Percentiles rank a stretch among this genome's conserved stretches.
These are phyloP conservation scores for Hemitrygon akajei DNA, from an alignment of 2,797 vertebrate species.

Conservation along the genomic window DNA sequence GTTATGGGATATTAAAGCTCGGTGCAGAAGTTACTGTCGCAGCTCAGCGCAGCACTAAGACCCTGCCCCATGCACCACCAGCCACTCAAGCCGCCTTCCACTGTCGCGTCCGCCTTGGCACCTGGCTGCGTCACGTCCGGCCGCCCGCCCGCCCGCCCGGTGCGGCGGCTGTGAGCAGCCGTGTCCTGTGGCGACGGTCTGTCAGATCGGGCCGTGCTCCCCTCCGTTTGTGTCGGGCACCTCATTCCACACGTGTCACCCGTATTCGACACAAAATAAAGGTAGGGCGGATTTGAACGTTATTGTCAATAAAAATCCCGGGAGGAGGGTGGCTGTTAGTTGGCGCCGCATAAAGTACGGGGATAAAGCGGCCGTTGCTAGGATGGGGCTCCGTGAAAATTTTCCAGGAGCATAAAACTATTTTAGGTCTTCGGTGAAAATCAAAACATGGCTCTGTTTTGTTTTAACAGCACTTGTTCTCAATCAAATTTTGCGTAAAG, in stretches of 20 bases:
- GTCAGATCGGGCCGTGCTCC: background rate
- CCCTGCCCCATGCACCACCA: no score
- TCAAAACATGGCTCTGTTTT: background rate
- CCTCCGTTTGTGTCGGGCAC: background rate
- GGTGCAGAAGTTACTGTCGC: no score
- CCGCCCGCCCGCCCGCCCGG: no score
- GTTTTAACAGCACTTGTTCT: background rate
- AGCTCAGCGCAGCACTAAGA: no score
- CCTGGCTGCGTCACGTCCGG: background rate
- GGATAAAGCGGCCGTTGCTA: background rate
- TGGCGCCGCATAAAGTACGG: background rate
- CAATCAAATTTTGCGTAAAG: background rate
- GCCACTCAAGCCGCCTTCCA: no score
- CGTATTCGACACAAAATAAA: background rate
- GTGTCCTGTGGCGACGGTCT: background rate
- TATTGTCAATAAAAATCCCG: background rate
- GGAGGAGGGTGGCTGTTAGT: no score
- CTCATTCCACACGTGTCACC: background rate
- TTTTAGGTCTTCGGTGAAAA: background rate
- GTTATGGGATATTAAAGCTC: background rate
- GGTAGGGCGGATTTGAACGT: background rate
- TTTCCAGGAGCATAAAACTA: background rate
- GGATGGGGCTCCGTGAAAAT: background rate
- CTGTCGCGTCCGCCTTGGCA: background rate
- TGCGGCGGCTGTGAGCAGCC: no score